Percentiles rank a stretch among this genome's conserved stretches.
Conservation (phyloP, 2,797 vertebrate species). For the Poeciliopsis infans region DNA sequence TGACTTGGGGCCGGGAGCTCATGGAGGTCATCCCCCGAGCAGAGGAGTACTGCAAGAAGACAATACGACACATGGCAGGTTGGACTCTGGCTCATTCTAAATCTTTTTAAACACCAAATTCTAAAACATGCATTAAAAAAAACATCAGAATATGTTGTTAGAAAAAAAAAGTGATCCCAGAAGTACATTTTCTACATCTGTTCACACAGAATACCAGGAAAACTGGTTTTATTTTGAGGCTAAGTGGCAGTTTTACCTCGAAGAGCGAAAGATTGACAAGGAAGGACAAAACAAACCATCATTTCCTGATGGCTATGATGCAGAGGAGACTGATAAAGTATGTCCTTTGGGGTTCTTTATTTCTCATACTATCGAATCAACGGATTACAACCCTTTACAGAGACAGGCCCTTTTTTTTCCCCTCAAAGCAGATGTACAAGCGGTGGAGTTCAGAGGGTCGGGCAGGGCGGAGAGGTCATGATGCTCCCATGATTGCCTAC, state of each 20-base stretch:
- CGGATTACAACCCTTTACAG: neutral
- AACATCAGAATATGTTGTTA: no score
- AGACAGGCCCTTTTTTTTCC: neutral
- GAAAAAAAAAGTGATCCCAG: neutral
- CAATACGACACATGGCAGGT: slow-evolving; percentile 97
- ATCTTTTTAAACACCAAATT: neutral
- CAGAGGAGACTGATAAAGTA: slow-evolving; percentile 93
- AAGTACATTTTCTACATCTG: slow-evolving; percentile 22
- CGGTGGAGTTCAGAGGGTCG: slow-evolving; percentile 97
- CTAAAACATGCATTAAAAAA: neutral
- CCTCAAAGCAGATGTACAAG: slow-evolving; percentile 81
- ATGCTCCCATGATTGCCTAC: slow-evolving; percentile 97
- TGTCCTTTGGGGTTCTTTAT: slow-evolving; percentile 7
- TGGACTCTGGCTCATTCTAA: slow-evolving; percentile 3
- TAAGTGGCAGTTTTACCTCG: slow-evolving; percentile 98
- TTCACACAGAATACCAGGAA: slow-evolving; percentile 91
- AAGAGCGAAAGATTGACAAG: slow-evolving; percentile 90
- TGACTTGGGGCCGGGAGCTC: slow-evolving; percentile 92
- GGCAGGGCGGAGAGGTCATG: slow-evolving; percentile 90
- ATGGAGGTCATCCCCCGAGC: slow-evolving; percentile 89
- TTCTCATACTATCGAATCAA: neutral
- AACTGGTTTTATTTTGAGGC: slow-evolving; percentile 99
- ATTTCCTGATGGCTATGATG: slow-evolving; percentile 86
- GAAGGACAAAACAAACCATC: slow-evolving; percentile 85
- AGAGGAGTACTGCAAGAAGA: slow-evolving; percentile 94